Conservation (phyloP, 2,113 vertebrate species). For the Dasyurus viverrinus region DNA sequence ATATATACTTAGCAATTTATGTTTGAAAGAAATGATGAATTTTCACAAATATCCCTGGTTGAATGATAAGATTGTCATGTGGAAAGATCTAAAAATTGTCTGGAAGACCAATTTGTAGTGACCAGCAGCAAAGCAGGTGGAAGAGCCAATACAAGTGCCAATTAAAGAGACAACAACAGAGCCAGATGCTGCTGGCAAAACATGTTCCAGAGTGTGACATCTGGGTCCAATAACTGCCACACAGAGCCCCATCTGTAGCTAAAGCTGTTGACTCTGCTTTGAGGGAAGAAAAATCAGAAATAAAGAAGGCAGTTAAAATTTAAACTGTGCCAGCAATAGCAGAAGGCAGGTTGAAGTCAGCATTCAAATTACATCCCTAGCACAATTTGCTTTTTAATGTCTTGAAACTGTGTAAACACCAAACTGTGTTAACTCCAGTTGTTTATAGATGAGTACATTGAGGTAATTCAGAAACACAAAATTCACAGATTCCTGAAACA, state of each 20-base stretch:
- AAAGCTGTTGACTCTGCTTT: constrained; percentile 81
- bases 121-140: constrained; percentile 61
- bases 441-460: constrained; percentile 55
- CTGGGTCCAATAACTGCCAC: constrained; percentile 79
- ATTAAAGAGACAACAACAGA: constrained; percentile 64
- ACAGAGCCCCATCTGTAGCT: constrained; percentile 79
- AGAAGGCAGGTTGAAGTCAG: constrained; percentile 75
- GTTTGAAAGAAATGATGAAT: neutral
- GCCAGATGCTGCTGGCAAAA: constrained; percentile 79
- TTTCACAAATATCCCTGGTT: neutral
- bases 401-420: constrained; percentile 68
- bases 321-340: constrained; percentile 73
- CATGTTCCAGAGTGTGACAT: constrained; percentile 74
- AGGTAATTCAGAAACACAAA: constrained; percentile 32
- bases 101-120: constrained; percentile 33
- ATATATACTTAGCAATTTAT: neutral
- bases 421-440: constrained; percentile 65
- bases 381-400: constrained; percentile 77
- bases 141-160: constrained; percentile 62
- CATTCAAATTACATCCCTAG: constrained; percentile 73
- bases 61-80: neutral
- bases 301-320: constrained; percentile 70
- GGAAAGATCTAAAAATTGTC: constrained; percentile 6
- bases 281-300: constrained; percentile 67
- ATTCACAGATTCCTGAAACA: constrained; percentile 11